These are phyloP conservation scores for Adelphocoris suturalis DNA, from an alignment of 2,888 invertebrate species.

Conservation along the genomic window DNA sequence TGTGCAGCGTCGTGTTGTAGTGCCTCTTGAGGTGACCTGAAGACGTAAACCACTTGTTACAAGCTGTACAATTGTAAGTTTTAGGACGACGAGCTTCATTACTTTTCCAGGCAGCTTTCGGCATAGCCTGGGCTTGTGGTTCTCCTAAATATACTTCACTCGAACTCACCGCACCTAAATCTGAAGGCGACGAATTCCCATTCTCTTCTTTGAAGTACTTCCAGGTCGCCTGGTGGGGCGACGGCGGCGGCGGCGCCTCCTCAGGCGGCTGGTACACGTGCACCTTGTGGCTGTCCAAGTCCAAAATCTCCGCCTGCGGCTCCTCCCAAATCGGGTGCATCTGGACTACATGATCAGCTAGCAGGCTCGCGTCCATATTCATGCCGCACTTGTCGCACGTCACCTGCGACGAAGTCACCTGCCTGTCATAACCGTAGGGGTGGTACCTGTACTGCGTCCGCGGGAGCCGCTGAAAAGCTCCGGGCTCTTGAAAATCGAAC, in stretches of 20 bases:
- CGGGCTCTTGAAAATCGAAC: conserved; percentile 78
- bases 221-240: conserved; percentile 76
- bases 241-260: conserved; percentile 78
- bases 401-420: conserved; percentile 82
- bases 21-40: conserved; percentile 94
- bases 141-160: conserved; percentile 73
- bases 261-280: conserved; percentile 80
- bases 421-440: conserved; percentile 76
- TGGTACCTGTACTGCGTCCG: conserved; percentile 73
- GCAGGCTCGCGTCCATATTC: conserved; percentile 86
- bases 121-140: conserved; percentile 68
- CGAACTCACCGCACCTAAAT: conserved; percentile 78
- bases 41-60: conserved; percentile 97
- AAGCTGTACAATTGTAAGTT: conserved; percentile 94
- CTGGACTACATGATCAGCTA: conserved; percentile 87
- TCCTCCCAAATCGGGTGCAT: conserved; percentile 83
- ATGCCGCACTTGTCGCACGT: conserved; percentile 92
- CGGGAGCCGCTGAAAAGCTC: conserved; percentile 78
- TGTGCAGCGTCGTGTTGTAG: conserved; percentile 94
- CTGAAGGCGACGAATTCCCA: conserved; percentile 76
- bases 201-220: conserved; percentile 78
- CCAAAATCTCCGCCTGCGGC: conserved; percentile 89
- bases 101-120: conserved; percentile 86
- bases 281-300: conserved; percentile 93
- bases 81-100: conserved; percentile 94